These are phyloP conservation scores for Bombus superbus DNA, from an alignment of 1,140 invertebrate species.

Conservation along the genomic window DNA sequence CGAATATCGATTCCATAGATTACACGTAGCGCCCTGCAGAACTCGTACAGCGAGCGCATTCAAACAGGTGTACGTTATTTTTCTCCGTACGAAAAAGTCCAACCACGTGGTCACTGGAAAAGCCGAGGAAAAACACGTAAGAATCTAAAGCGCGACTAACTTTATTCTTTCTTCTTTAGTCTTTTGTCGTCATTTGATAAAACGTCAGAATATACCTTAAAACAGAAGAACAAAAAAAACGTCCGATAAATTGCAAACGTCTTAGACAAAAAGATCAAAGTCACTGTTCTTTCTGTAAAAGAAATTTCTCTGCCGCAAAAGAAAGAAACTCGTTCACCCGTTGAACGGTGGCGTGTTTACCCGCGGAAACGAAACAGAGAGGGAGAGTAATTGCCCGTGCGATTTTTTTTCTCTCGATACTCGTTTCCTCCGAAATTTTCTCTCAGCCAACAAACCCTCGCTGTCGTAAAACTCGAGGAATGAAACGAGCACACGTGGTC, in stretches of 20 bases:
- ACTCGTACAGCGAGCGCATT: conserved; percentile 46
- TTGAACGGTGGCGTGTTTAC: conserved; percentile 48
- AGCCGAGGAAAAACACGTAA: conserved; percentile 28
- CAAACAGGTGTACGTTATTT: conserved; percentile 65
- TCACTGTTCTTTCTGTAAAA: background rate
- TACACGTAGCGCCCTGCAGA: conserved; percentile 7
- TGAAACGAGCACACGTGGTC: conserved; percentile 42
- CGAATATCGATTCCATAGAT: conserved; percentile 18
- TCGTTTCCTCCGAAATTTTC: conserved; percentile 56
- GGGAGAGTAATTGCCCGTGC: conserved; percentile 62
- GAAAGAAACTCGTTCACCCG: background rate
- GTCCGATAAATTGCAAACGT: background rate
- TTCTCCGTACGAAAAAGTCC: conserved; percentile 55
- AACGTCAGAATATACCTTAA: background rate
- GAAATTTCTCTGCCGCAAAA: background rate
- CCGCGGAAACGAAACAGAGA: conserved; percentile 44
- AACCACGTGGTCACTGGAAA: conserved; percentile 53
- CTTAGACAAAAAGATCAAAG: background rate
- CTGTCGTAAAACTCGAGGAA: conserved; percentile 23
- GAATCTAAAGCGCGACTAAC: conserved; percentile 42
- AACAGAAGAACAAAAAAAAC: background rate
- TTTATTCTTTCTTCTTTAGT: conserved; percentile 24
- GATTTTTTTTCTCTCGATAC: conserved; percentile 57
- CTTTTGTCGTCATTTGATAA: conserved; percentile 6
- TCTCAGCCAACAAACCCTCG: background rate